A percentile compares a stretch with the other conserved stretches of the same genome.
phyloP scores from a whole-genome alignment of 2,888 invertebrate genomes.

The Stegophylla sp. region DNA sequence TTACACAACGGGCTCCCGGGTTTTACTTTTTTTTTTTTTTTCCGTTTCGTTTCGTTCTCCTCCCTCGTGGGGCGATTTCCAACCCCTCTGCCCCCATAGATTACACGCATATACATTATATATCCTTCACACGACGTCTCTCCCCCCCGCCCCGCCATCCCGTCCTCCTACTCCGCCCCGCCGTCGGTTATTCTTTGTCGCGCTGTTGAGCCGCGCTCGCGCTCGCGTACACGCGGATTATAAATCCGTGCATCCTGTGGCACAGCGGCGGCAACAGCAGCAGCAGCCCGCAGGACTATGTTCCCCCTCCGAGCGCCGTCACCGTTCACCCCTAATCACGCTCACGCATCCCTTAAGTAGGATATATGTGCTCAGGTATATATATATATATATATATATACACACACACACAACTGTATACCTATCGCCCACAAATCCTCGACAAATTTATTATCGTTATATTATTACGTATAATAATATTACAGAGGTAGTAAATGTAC shows the following conservation, averaged over 20 bases:
- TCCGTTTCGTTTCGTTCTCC: neutral
- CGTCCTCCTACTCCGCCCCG: neutral
- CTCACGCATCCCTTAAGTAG: neutral
- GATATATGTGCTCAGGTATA: neutral
- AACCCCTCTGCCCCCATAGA: conserved; percentile 40
- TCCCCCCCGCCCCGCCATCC: neutral
- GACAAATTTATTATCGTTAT: conserved; percentile 5
- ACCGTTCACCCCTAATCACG: neutral
- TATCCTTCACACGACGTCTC: conserved; percentile 34
- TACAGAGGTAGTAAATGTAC: neutral
- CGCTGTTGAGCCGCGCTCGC: conserved; percentile 11
- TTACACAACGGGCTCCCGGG: conserved; percentile 58
- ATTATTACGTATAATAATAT: neutral
- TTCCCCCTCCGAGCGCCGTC: neutral
- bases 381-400: neutral
- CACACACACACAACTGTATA: neutral
- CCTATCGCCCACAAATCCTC: conserved; percentile 12
- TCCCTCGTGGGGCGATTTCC: conserved; percentile 46
- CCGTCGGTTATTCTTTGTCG: neutral
- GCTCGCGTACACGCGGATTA: conserved; percentile 51
- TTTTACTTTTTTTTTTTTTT: conserved; percentile 39
- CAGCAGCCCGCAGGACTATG: neutral
- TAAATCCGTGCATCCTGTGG: conserved; percentile 46
- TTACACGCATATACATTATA: neutral
- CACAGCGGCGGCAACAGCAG: neutral